Base-by-base conservation (phyloP, 2,797 vertebrate genomes). In the Buceros bicornis region DNA sequence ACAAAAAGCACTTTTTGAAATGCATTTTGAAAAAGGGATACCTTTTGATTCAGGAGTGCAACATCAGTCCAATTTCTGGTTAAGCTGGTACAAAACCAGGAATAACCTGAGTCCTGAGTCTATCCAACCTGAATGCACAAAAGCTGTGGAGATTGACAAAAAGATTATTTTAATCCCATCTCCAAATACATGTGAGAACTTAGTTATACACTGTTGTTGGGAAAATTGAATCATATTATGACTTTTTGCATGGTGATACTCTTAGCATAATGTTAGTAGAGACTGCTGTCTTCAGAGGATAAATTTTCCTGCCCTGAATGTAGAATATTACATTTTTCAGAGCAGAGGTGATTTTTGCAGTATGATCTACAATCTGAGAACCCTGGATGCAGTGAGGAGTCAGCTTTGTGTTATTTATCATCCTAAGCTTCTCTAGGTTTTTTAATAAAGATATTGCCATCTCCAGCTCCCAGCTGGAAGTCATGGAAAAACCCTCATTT, bases 401-500 rank as follows among this genome's bases (percentile, higher is more conserved):
- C 33, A 84, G 17, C n/a, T 74, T 87, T 64, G 28, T 73, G 13
- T 35, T 66, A 61, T 93, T 81, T 77, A 56, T 70, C 85, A 67
- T 93, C 90, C 53, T 35, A 45, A 82, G 42, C 28, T 67, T 90
- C 77, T 71, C 71, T 60, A 60, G 13, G 19, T 61, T 91, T 91
- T 90, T 65, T 93, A 89, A 94, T 88, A 56, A 93, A 94, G 93
- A 93, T 88, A 93, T 67, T 84, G 45, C 81, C 67, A 73, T 57
- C 81, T 67, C 64, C 78, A 85, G 35, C 42, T 92, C 56, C 71
- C 91, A 84, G 62, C 40, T 91, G 67, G 91, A 94, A 71, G 90
- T 94, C 94, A 90, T 37, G 42, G 40, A 95, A 96, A 95, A 90
- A 28, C 31, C 66, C 31, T 91, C 64, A 73, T 87, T 95, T 93